Evolutionary conservation across 2,888 invertebrate species (phyloP).

Genomic region (Tanypteryx hageni): DNA sequence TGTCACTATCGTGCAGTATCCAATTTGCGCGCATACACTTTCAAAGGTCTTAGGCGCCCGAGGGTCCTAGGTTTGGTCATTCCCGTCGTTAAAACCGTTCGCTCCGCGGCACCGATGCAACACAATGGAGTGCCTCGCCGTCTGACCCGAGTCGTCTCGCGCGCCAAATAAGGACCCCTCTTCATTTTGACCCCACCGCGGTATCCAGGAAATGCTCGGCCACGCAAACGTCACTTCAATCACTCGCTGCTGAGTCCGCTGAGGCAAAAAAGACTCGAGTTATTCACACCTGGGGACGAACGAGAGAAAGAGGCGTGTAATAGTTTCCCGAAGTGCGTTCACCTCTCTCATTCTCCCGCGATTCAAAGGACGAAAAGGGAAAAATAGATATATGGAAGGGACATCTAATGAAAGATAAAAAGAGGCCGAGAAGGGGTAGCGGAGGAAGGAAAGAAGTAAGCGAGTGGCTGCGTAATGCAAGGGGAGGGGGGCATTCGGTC

Average conservation of each 20-base stretch:
- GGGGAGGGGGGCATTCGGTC: no score
- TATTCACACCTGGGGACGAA: conserved; percentile 49
- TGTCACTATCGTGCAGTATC: no score
- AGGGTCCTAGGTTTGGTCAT: not conserved
- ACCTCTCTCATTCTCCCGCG: conserved; percentile 4
- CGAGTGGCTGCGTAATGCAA: no score
- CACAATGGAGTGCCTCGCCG: not conserved
- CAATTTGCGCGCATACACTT: not conserved
- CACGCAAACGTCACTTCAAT: conserved; percentile 41
- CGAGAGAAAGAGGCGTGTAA: conserved; percentile 34
- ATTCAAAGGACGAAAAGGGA: not conserved
- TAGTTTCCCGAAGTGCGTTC: conserved; percentile 48
- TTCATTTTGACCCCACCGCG: conserved; percentile 8
- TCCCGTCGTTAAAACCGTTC: not conserved
- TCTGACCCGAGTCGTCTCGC: not conserved
- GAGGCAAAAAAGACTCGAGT: conserved; percentile 30
- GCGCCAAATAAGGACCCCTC: conserved; percentile 27
- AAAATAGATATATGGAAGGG: not conserved
- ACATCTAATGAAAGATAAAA: no score
- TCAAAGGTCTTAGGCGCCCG: conserved; percentile 1
- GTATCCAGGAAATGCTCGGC: conserved; percentile 40
- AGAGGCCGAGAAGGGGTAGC: no score
- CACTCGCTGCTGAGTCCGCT: conserved; percentile 27
- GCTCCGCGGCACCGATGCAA: conserved; percentile 10
- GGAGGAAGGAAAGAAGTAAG: no score